Evolutionary conservation across 2,888 invertebrate genomes (phyloP).

Genomic region (Cheilosia variabilis): DNA sequence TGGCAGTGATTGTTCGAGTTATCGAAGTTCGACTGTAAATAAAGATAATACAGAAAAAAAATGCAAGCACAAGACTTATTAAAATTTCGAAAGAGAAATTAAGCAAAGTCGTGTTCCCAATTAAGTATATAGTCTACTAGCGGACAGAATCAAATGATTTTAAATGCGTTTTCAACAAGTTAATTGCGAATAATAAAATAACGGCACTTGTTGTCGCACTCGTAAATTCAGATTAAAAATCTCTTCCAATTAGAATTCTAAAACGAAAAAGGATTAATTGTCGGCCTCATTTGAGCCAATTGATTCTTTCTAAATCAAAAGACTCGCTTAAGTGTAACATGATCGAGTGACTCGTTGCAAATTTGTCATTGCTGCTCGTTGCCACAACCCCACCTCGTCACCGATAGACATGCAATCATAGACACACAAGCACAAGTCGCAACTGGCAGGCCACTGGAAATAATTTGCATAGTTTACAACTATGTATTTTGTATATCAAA

Average conservation of each 20-base stretch:
- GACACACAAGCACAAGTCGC: neutral
- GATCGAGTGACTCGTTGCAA: constrained; percentile 30
- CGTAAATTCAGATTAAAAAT: constrained; percentile 20
- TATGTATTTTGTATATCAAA: neutral
- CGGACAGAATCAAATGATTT: constrained; percentile 10
- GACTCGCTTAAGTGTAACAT: constrained; percentile 24
- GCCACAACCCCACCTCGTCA: neutral
- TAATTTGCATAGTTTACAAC: constrained; percentile 34
- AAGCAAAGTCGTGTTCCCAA: constrained; percentile 1
- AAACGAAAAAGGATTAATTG: constrained; percentile 35
- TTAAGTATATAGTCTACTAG: constrained; percentile 25
- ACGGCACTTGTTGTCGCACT: neutral
- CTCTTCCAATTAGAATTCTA: constrained; percentile 35
- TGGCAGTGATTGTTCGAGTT: too few relatives aligned
- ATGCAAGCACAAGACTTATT: too few relatives aligned
- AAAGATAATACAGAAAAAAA: too few relatives aligned
- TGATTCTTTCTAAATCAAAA: constrained; percentile 39
- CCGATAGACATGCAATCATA: constrained; percentile 20
- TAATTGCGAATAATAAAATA: constrained; percentile 49
- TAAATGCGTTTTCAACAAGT: constrained; percentile 48
- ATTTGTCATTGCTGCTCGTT: constrained; percentile 52
- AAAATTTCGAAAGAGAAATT: neutral
- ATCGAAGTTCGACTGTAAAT: too few relatives aligned
- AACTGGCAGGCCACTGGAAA: constrained; percentile 23
- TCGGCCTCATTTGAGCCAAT: constrained; percentile 50